Percentiles rank a stretch among this genome's conserved stretches.
Evolutionary conservation across 2,888 invertebrate genomes (phyloP).

Genomic region (Drosophila prostipennis): DNA sequence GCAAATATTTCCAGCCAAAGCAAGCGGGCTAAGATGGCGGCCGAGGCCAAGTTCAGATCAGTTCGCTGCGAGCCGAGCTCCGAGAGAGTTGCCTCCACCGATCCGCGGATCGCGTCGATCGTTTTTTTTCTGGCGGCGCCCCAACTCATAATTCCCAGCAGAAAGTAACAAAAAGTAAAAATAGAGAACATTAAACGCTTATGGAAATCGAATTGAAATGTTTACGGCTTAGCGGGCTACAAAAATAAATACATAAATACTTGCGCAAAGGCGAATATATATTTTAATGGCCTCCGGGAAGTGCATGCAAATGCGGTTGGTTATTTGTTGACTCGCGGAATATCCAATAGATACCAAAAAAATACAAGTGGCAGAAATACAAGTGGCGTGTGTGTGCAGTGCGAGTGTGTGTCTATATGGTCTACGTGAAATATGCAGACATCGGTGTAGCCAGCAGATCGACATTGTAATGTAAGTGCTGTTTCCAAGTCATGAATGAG

Average conservation of each 20-base stretch:
- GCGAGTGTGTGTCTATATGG: constrained; percentile 30
- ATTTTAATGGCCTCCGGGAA: constrained; percentile 57
- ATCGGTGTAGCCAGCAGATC: constrained; percentile 39
- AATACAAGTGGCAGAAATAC: constrained; percentile 23
- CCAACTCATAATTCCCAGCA: constrained; percentile 28
- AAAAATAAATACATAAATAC: constrained; percentile 6
- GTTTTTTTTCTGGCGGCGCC: constrained; percentile 75
- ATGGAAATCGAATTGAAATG: constrained; percentile 65
- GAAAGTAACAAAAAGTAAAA: constrained; percentile 21
- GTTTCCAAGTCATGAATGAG: constrained; percentile 24
- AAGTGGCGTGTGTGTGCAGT: constrained; percentile 31
- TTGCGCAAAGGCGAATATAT: constrained; percentile 17
- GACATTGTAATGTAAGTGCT: constrained; percentile 44
- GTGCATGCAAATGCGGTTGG: constrained; percentile 69
- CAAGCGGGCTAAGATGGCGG: constrained; percentile 83
- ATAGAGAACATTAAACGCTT: constrained; percentile 19
- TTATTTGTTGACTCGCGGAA: constrained; percentile 62
- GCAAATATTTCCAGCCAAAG: constrained; percentile 42
- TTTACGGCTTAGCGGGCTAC: constrained; percentile 54
- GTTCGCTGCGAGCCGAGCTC: constrained; percentile 80
- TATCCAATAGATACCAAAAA: constrained; percentile 51
- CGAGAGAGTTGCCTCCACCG: constrained; percentile 78
- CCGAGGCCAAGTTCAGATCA: constrained; percentile 81
- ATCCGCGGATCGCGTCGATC: constrained; percentile 47
- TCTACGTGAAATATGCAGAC: constrained; percentile 59